Percentiles rank a stretch among this genome's conserved stretches.
phyloP scores from a whole-genome alignment of 1,140 invertebrate genomes.

The Monomorium pharaonis region DNA sequence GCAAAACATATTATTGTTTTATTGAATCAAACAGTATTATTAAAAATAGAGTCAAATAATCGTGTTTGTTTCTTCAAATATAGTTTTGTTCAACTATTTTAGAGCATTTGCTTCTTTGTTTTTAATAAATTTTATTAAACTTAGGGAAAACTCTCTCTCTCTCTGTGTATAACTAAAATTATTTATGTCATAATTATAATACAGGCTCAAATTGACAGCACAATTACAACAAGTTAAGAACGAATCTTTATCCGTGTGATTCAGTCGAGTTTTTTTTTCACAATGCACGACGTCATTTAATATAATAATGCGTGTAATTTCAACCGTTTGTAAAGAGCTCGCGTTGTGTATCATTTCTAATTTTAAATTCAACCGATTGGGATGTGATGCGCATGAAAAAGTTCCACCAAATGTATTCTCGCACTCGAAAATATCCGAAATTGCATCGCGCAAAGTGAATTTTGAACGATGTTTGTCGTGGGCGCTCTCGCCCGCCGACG shows the following conservation, averaged over 20 bases:
- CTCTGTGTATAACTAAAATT: neutral
- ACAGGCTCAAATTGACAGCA: neutral
- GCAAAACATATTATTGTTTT: too few relatives aligned
- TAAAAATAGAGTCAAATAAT: too few relatives aligned
- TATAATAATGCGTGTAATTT: neutral
- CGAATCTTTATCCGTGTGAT: neutral
- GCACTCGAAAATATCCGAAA: neutral
- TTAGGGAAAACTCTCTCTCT: too few relatives aligned
- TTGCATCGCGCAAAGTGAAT: conserved; percentile 13
- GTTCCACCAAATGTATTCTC: neutral
- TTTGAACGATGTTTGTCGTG: conserved; percentile 21
- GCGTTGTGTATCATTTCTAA: conserved; percentile 29
- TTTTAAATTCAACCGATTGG: conserved; percentile 11
- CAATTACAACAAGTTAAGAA: neutral
- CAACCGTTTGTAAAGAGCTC: neutral
- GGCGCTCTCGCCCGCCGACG: neutral
- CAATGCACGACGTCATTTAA: neutral
- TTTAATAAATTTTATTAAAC: too few relatives aligned
- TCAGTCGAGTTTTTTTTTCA: neutral
- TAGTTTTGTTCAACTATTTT: too few relatives aligned
- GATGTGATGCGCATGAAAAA: neutral
- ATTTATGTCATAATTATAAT: neutral
- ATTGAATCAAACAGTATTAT: too few relatives aligned
- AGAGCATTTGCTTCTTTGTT: too few relatives aligned
- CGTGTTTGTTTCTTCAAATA: too few relatives aligned